These are phyloP conservation scores for Hydropotes inermis DNA, from an alignment of 2,113 vertebrate species.

Conservation along the genomic window DNA sequence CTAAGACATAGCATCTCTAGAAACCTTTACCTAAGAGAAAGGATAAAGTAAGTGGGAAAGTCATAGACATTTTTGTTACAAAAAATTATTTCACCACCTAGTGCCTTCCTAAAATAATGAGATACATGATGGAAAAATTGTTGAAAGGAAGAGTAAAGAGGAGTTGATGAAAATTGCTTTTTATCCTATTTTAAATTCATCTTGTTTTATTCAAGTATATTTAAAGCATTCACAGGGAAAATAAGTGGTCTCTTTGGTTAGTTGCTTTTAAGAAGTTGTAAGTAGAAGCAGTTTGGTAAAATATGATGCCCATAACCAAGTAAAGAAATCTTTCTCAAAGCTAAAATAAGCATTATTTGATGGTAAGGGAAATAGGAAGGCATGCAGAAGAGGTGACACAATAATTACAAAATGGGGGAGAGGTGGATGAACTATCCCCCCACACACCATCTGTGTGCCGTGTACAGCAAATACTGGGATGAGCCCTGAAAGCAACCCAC, in stretches of 20 bases:
- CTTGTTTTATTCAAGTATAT: background rate
- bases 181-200: background rate
- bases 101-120: background rate
- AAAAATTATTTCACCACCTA: background rate
- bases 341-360: background rate
- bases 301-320: background rate
- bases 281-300: background rate
- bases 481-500: background rate
- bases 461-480: background rate
- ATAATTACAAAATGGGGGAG: background rate
- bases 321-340: background rate
- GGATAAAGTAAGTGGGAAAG: background rate
- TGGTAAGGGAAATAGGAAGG: fast-evolving
- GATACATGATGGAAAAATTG: no score
- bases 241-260: background rate
- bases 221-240: background rate
- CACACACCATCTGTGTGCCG: slow-evolving; percentile 21
- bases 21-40: background rate
- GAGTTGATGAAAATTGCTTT: background rate
- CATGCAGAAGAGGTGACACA: background rate
- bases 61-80: background rate
- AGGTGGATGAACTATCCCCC: background rate
- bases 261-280: background rate
- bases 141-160: background rate
- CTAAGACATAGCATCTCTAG: background rate